Conservation (phyloP, 2,113 vertebrate genomes). For the Carassius gibelio region DNA sequence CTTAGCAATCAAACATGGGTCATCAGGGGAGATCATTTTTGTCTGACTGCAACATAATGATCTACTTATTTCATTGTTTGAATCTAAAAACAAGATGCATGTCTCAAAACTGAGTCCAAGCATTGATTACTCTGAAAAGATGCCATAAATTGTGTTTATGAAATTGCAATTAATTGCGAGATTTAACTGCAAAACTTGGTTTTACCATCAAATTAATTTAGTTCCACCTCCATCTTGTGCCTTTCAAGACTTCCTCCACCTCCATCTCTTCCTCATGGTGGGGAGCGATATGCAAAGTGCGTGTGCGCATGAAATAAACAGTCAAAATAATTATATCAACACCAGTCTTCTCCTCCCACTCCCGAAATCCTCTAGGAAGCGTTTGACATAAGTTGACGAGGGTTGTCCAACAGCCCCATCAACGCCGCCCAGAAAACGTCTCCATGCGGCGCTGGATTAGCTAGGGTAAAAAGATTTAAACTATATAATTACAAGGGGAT, state of each 20-base stretch:
- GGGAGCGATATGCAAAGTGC: slow-evolving; percentile 66
- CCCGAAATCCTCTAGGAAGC: slow-evolving; percentile 56
- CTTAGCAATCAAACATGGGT: slow-evolving; percentile 47
- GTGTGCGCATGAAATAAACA: slow-evolving; percentile 63
- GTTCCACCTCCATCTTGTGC: slow-evolving; percentile 34
- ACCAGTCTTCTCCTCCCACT: slow-evolving; percentile 62
- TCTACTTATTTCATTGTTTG: not conserved
- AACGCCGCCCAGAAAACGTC: slow-evolving; percentile 67
- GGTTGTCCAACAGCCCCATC: slow-evolving; percentile 51
- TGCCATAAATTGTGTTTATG: not conserved
- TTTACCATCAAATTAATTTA: slow-evolving; percentile 5
- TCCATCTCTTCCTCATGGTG: slow-evolving; percentile 64
- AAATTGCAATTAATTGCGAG: not conserved
- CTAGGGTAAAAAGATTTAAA: slow-evolving; percentile 84
- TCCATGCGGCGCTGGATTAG: slow-evolving; percentile 79
- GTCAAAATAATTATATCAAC: slow-evolving; percentile 73
- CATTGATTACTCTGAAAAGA: not conserved
- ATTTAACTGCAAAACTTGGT: not conserved
- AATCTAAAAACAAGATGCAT: not conserved
- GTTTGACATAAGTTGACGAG: slow-evolving; percentile 64
- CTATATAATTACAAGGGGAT: slow-evolving; percentile 91
- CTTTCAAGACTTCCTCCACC: slow-evolving; percentile 46
- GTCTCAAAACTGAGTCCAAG: not conserved
- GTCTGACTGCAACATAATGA: not conserved
- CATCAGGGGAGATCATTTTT: slow-evolving; percentile 16